These are phyloP conservation scores for Hoplias malabaricus DNA, from an alignment of 2,113 vertebrate species.

Conservation along the genomic window DNA sequence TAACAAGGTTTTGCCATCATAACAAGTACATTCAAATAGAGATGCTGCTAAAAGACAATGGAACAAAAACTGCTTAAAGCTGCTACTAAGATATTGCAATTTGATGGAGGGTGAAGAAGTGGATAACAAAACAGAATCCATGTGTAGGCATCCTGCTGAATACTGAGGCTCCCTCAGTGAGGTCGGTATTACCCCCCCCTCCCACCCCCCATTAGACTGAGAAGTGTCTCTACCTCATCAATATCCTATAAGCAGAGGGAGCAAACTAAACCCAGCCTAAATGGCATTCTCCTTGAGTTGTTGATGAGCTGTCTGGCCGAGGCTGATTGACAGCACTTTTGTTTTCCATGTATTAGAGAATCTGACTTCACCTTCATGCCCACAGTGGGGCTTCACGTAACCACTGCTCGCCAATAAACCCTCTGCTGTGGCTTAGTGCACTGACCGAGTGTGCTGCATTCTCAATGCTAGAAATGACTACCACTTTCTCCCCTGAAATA, in stretches of 20 bases:
- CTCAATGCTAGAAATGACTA: constrained; percentile 41
- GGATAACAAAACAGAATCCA: neutral
- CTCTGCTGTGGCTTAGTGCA: constrained; percentile 37
- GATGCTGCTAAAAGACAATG: too few relatives aligned
- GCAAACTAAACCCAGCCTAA: constrained; percentile 30
- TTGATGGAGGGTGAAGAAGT: neutral
- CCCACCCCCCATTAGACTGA: neutral
- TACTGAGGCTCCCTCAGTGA: neutral
- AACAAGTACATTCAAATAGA: too few relatives aligned
- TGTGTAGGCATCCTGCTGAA: neutral
- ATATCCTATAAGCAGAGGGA: constrained; percentile 63
- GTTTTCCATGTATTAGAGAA: constrained; percentile 75
- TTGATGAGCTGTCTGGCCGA: constrained; percentile 46
- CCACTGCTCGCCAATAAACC: constrained; percentile 64
- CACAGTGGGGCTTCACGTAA: constrained; percentile 68
- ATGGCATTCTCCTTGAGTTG: constrained; percentile 55
- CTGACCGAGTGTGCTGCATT: neutral
- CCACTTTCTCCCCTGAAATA: constrained; percentile 14
- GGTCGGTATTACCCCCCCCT: neutral
- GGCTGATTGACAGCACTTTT: constrained; percentile 74
- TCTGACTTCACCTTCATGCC: constrained; percentile 75
- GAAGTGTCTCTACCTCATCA: constrained; percentile 58
- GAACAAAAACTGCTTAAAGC: neutral
- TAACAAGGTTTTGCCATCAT: too few relatives aligned
- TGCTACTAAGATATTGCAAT: neutral